These are phyloP conservation scores for Yoshiicerus persimilis DNA, from an alignment of 1,140 invertebrate species.

Conservation along the genomic window DNA sequence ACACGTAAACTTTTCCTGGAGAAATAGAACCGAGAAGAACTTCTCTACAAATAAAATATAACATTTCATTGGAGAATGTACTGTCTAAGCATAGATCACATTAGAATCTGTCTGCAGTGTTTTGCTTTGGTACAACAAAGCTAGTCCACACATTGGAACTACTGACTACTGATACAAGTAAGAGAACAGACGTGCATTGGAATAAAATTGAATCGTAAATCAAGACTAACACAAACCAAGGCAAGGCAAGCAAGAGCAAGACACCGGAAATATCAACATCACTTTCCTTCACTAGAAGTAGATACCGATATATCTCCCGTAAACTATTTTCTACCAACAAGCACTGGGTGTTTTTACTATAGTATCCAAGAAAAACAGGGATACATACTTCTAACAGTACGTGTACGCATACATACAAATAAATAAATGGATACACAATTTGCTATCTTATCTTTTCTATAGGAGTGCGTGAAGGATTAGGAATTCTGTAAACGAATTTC, in stretches of 20 bases:
- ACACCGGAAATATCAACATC: background rate
- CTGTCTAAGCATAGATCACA: background rate
- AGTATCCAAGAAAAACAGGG: background rate
- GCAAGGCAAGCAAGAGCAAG: background rate
- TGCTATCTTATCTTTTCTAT: too few species aligned
- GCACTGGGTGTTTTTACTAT: too few species aligned
- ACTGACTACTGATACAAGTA: background rate
- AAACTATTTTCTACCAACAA: background rate
- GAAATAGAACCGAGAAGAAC: background rate
- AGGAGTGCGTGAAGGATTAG: too few species aligned
- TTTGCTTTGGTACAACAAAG: background rate
- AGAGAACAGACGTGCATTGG: background rate
- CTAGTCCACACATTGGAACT: background rate
- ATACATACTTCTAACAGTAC: background rate
- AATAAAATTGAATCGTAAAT: conserved; percentile 21
- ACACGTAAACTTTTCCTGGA: background rate
- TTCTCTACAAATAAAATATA: background rate
- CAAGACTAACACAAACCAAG: background rate
- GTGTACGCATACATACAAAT: background rate
- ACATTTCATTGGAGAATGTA: background rate
- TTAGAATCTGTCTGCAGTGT: background rate
- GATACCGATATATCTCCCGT: background rate
- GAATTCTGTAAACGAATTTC: too few species aligned
- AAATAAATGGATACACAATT: too few species aligned
- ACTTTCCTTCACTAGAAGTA: background rate